phyloP scores from a whole-genome alignment of 2,888 invertebrate species.

The Slavum lentiscoides region DNA sequence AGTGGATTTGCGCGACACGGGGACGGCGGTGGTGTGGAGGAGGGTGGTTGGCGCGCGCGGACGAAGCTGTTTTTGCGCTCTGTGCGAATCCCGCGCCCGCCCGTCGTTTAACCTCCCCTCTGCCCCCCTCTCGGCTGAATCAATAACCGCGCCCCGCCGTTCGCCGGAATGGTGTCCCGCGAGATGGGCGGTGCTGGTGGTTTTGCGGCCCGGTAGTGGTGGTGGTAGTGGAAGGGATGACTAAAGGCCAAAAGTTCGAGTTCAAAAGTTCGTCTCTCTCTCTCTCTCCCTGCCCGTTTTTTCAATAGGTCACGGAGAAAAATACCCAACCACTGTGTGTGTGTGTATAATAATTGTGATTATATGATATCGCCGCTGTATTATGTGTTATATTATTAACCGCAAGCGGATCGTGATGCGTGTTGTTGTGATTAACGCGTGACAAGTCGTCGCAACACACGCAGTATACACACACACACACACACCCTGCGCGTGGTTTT shows the following conservation, averaged over 20 bases:
- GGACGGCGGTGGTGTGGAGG: neutral
- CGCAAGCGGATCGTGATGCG: constrained; percentile 5
- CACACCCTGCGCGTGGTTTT: neutral
- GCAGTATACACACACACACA: constrained; percentile 11
- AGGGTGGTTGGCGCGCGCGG: constrained; percentile 6
- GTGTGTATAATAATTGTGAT: neutral
- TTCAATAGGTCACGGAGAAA: constrained; percentile 37
- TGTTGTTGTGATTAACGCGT: constrained; percentile 6
- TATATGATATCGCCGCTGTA: neutral
- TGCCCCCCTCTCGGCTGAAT: neutral
- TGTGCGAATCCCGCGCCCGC: constrained; percentile 13
- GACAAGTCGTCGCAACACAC: neutral
- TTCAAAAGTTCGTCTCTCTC: constrained; percentile 48
- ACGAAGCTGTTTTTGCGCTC: constrained; percentile 52
- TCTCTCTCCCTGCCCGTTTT: neutral
- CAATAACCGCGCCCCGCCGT: constrained; percentile 38
- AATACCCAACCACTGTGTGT: neutral
- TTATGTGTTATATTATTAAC: neutral
- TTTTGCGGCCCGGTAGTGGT: neutral
- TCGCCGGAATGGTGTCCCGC: neutral
- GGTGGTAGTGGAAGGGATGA: neutral
- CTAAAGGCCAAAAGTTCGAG: constrained; percentile 51
- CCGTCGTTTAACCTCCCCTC: constrained; percentile 8
- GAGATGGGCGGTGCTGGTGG: no score
- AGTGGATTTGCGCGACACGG: constrained; percentile 20